phyloP scores from a whole-genome alignment of 2,113 vertebrate species.

The Poecilia latipinna region DNA sequence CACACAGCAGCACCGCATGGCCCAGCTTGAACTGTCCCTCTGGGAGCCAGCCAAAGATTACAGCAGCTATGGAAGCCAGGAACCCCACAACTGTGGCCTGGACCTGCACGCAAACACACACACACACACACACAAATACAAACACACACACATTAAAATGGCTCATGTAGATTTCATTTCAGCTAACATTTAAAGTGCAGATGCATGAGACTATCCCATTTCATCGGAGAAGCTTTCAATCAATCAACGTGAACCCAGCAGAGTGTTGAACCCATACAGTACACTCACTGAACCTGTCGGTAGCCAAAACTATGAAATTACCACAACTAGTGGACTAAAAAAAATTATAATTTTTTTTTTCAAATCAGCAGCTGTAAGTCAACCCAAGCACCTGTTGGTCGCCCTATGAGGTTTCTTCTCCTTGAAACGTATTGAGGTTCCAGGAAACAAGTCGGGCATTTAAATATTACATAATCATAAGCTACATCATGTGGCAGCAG shows the following conservation, averaged over 20 bases:
- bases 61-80: slow-evolving; percentile 93
- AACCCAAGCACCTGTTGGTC: slow-evolving; percentile 14
- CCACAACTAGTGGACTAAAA: not conserved
- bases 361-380: not conserved
- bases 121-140: too few relatives aligned
- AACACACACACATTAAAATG: not conserved
- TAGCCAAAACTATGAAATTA: not conserved
- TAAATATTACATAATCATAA: slow-evolving; percentile 52
- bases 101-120: slow-evolving; percentile 80
- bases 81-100: slow-evolving; percentile 98
- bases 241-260: not conserved
- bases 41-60: slow-evolving; percentile 97
- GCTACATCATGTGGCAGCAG: slow-evolving; percentile 18
- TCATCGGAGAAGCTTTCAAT: slow-evolving; percentile 1
- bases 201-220: not conserved
- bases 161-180: not conserved
- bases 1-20: slow-evolving; percentile 94
- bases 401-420: slow-evolving; percentile 4
- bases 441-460: slow-evolving; percentile 21
- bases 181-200: not conserved
- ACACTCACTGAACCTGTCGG: too few relatives aligned
- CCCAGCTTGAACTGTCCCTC: slow-evolving; percentile 92
- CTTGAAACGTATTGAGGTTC: slow-evolving; percentile 19
- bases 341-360: too few relatives aligned
- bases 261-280: not conserved